phyloP scores from a whole-genome alignment of 2,113 vertebrate genomes.

The Lycocorax pyrrhopterus region DNA sequence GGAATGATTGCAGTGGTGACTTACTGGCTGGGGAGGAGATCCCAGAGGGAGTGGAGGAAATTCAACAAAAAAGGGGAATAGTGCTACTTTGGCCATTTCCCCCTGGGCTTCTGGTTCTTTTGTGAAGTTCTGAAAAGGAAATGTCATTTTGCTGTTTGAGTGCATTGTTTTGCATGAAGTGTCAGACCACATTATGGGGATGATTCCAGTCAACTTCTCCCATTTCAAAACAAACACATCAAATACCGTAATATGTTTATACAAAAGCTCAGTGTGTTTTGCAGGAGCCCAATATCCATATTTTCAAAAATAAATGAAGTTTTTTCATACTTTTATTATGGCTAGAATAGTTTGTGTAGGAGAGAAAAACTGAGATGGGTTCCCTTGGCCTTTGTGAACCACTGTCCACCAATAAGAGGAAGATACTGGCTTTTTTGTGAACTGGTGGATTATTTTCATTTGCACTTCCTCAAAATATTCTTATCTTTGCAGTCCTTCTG shows the following conservation, averaged over 20 bases:
- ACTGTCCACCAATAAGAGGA: neutral
- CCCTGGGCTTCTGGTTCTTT: neutral
- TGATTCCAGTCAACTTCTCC: neutral
- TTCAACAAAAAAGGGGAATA: neutral
- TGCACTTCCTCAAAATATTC: neutral
- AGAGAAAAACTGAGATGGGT: neutral
- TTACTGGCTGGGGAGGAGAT: neutral
- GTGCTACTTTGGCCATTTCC: neutral
- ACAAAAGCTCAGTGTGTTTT: neutral
- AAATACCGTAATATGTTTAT: neutral
- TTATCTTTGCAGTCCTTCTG: neutral
- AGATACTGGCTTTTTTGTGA: neutral
- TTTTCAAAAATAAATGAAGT: neutral
- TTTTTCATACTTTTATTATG: neutral
- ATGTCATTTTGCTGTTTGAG: neutral
- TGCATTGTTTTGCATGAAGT: neutral
- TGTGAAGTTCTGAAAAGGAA: slow-evolving; percentile 8
- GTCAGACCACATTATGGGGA: neutral
- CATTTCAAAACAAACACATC: neutral
- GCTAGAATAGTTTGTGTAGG: neutral
- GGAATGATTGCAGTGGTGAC: neutral
- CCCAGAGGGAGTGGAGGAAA: neutral
- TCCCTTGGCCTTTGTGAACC: neutral
- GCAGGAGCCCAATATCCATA: neutral
- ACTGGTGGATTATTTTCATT: neutral